phyloP scores from a whole-genome alignment of 2,888 invertebrate species.

The Meandrusa payeni region DNA sequence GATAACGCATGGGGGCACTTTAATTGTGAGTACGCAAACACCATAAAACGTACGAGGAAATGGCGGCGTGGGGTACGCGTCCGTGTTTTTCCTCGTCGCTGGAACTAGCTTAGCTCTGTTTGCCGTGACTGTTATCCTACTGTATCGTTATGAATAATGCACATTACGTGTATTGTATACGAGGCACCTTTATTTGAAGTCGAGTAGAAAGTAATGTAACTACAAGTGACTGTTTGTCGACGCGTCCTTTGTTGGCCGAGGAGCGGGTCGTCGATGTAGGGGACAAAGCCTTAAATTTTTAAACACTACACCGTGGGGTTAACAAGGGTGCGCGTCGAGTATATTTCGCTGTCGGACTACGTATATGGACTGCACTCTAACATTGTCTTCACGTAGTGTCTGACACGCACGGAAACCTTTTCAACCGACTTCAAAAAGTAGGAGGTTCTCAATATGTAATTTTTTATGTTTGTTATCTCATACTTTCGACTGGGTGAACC shows the following conservation, averaged over 20 bases:
- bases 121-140: constrained; percentile 24
- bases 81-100: constrained; percentile 34
- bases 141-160: constrained; percentile 25
- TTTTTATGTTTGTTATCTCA: too few relatives aligned
- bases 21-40: constrained; percentile 41
- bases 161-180: constrained; percentile 19
- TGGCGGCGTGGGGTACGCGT: constrained; percentile 28
- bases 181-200: constrained; percentile 20
- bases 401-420: constrained; percentile 4
- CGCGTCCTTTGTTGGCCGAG: constrained; percentile 20
- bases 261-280: constrained; percentile 26
- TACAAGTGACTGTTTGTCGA: constrained; percentile 19
- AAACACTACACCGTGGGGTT: constrained; percentile 30
- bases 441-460: too few relatives aligned
- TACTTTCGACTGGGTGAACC: too few relatives aligned
- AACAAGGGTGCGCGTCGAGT: constrained; percentile 28
- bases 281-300: constrained; percentile 34
- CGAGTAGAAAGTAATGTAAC: constrained; percentile 25
- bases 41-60: constrained; percentile 38
- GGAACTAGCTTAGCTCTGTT: constrained; percentile 16
- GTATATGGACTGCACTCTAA: constrained; percentile 1
- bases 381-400: constrained; percentile 14
- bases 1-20: constrained; percentile 33
- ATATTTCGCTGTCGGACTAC: constrained; percentile 24
- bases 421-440: too few relatives aligned